Percentiles rank a stretch among this genome's conserved stretches.
Conservation (phyloP, 2,113 vertebrate species). For the Anoura caudifer region DNA sequence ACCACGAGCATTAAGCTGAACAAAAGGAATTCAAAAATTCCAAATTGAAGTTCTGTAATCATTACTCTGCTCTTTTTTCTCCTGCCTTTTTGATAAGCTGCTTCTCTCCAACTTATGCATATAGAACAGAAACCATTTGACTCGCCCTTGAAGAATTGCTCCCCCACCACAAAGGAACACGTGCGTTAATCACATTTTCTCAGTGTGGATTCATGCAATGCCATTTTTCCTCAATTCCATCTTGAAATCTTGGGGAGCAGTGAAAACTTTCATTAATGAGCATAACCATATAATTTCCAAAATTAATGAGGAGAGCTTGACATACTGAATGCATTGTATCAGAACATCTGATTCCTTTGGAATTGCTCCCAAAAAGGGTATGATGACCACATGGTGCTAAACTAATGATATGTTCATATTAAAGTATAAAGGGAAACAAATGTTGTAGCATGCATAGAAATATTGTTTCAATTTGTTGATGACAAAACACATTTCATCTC, state of each 20-base stretch:
- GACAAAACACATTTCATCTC: slow-evolving; percentile 42
- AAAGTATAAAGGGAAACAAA: slow-evolving; percentile 20
- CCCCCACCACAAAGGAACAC: slow-evolving; percentile 33
- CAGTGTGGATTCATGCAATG: slow-evolving; percentile 17
- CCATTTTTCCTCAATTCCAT: slow-evolving; percentile 49
- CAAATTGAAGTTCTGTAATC: slow-evolving; percentile 54
- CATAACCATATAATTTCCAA: slow-evolving; percentile 45
- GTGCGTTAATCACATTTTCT: slow-evolving; percentile 40
- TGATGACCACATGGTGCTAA: slow-evolving; percentile 24
- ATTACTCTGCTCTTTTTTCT: slow-evolving; percentile 32
- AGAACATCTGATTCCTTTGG: slow-evolving; percentile 38
- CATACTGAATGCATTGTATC: slow-evolving; percentile 33
- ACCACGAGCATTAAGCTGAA: slow-evolving; percentile 29
- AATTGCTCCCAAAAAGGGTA: slow-evolving; percentile 18
- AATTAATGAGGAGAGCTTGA: slow-evolving; percentile 50
- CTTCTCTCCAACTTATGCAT: slow-evolving; percentile 63
- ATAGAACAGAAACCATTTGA: slow-evolving; percentile 56
- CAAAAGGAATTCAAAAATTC: slow-evolving; percentile 34
- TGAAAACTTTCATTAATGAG: slow-evolving; percentile 59
- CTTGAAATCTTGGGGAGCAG: slow-evolving; percentile 34
- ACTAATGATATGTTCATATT: slow-evolving; percentile 21
- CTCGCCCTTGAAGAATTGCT: slow-evolving; percentile 54
- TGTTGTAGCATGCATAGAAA: neutral
- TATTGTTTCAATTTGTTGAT: slow-evolving; percentile 42
- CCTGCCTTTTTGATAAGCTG: slow-evolving; percentile 41